Conservation (phyloP, 2,888 invertebrate genomes). For the Pemphredon lugubris region DNA sequence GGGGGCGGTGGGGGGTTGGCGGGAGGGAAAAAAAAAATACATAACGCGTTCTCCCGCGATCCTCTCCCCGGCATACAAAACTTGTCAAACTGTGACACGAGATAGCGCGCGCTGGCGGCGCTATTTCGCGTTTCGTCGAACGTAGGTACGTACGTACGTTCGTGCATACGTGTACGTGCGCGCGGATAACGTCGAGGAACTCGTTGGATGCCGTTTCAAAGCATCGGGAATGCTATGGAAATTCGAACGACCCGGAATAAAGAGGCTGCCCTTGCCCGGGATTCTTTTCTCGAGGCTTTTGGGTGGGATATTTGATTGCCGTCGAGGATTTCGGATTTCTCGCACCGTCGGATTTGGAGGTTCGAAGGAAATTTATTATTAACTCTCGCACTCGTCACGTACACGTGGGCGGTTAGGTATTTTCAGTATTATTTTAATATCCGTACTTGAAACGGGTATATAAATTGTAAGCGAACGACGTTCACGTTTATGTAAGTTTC, state of each 20-base stretch:
- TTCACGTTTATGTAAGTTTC: no score
- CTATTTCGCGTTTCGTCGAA: slow-evolving; percentile 16
- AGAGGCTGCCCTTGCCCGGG: background rate
- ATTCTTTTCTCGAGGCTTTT: background rate
- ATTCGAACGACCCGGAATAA: background rate
- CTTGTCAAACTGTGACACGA: slow-evolving; percentile 11
- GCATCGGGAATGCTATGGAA: background rate
- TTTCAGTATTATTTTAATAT: no score
- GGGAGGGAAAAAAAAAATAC: no score
- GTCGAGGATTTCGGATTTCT: no score
- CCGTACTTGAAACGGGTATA: no score
- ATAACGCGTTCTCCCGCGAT: no score
- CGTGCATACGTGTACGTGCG: background rate
- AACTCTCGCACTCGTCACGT: no score
- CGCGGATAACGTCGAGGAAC: background rate
- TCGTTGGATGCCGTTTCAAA: background rate
- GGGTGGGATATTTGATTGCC: background rate
- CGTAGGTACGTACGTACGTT: background rate
- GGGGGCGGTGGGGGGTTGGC: no score
- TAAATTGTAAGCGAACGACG: no score
- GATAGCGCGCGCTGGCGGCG: slow-evolving; percentile 2
- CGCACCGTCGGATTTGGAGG: no score
- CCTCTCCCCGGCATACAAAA: background rate
- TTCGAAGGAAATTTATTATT: no score
- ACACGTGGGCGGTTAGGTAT: no score